A percentile compares a stretch with the other conserved stretches of the same genome.
Conservation (phyloP, 2,113 vertebrate species). For the Syngnathoides biaculeatus region DNA sequence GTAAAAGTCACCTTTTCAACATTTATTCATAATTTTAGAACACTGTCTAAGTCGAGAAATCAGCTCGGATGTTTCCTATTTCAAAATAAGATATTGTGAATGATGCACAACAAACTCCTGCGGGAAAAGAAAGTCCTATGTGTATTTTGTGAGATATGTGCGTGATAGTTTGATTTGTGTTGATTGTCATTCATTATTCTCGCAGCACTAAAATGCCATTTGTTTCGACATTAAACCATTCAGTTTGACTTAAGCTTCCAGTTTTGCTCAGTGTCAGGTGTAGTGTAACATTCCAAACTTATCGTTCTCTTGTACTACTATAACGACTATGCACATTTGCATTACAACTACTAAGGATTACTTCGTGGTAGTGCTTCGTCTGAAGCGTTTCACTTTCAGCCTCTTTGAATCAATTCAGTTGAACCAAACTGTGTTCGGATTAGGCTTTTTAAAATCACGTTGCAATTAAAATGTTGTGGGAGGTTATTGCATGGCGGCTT, state of each 20-base stretch:
- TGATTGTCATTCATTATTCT: background rate
- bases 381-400: background rate
- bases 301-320: background rate
- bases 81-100: constrained; percentile 47
- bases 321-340: background rate
- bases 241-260: background rate
- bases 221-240: background rate
- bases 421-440: background rate
- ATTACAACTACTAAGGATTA: background rate
- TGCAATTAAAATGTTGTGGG: background rate
- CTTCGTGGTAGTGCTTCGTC: background rate
- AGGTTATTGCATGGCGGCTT: background rate
- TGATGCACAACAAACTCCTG: background rate
- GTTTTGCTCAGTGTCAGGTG: background rate
- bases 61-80: background rate
- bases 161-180: background rate
- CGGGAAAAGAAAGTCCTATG: background rate
- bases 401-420: background rate
- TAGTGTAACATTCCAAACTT: background rate
- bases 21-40: constrained; percentile 7
- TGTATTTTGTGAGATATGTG: background rate
- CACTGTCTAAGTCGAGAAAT: constrained; percentile 27
- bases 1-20: constrained; percentile 9
- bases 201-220: background rate
- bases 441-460: background rate